These are phyloP conservation scores for Meloidogyne chitwoodi DNA, from an alignment of 1,140 invertebrate species.

Conservation along the genomic window DNA sequence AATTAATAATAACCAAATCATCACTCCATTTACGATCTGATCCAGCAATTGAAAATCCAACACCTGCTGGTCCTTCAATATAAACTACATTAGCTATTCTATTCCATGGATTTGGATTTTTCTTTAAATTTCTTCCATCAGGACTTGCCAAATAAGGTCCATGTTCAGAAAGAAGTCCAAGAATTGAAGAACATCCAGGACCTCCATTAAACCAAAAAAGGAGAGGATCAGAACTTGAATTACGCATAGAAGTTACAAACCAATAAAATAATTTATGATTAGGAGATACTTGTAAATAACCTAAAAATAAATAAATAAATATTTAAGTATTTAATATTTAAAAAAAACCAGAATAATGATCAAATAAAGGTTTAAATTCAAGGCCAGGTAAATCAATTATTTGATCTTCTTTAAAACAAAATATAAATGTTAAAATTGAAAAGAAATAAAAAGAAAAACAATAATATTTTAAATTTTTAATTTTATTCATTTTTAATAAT, in stretches of 20 bases:
- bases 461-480: neutral
- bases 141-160: constrained; percentile 62
- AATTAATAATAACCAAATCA: neutral
- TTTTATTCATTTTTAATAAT: neutral
- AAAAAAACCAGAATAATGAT: constrained; percentile 46
- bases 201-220: constrained; percentile 60
- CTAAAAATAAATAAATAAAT: constrained; percentile 23
- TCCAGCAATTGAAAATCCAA: constrained; percentile 65
- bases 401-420: constrained; percentile 44
- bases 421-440: neutral
- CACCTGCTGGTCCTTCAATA: constrained; percentile 65
- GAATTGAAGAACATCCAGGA: constrained; percentile 65
- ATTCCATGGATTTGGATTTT: constrained; percentile 61
- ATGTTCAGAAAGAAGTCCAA: constrained; percentile 65
- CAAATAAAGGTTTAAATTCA: constrained; percentile 53
- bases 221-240: constrained; percentile 63
- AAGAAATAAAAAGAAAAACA: neutral
- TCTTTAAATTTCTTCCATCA: constrained; percentile 50
- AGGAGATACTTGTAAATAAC: constrained; percentile 51
- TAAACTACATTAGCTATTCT: constrained; percentile 49
- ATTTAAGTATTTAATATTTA: neutral
- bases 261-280: constrained; percentile 59
- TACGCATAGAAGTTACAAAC: constrained; percentile 64
- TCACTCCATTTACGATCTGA: neutral
- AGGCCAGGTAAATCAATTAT: constrained; percentile 48